Evolutionary conservation across 2,888 invertebrate species (phyloP), one percentile per base, ranked within the genome.

Genomic region (Cephus sareptanus): DNA sequence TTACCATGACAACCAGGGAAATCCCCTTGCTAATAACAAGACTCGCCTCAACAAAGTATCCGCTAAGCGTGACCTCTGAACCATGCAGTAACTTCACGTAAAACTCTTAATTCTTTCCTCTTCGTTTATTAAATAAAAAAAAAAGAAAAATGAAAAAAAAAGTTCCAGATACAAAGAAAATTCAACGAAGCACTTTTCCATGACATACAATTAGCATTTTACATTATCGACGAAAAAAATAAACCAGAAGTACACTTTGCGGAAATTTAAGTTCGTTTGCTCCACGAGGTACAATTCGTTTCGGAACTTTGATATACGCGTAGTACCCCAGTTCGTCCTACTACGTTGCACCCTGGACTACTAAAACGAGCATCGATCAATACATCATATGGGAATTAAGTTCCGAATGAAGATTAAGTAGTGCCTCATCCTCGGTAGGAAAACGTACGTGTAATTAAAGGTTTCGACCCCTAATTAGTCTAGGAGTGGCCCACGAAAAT

Each of bases 371-470:
- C 56, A 23, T 23, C 56, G 23, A 56, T 56, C 56, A 56, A 56
- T 56, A 56, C 9, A 23, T 23, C 56, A 23, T 56, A 56, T 56
- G 23, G 9, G 23, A 56, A 56, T 9, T 9, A 56, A 56, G 56
- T 56, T 23, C 23, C 56, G 56, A 56, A 56, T 56, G 56, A 56
- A 23, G 56, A 56, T 56, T 56, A 56, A 56, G 23, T 56, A 56
- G 56, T 56, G 56, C 56, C 56, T 56, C 56, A 56, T 56, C 56
- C 23, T 56, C 56, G 9, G 56, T 56, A 56, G 56, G 9, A 56
- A 80, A 69, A 31, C 74, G 69, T 79, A 81, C 75, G 74, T 71
- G 71, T 76, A 79, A 77, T 76, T 76, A 83, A 69, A 35, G 33
- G 73, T 69, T 68, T 73, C 77, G 56, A 40, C 71, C 75, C 71